Conservation (phyloP, 1,140 invertebrate species). For the Zophobas atratus region DNA sequence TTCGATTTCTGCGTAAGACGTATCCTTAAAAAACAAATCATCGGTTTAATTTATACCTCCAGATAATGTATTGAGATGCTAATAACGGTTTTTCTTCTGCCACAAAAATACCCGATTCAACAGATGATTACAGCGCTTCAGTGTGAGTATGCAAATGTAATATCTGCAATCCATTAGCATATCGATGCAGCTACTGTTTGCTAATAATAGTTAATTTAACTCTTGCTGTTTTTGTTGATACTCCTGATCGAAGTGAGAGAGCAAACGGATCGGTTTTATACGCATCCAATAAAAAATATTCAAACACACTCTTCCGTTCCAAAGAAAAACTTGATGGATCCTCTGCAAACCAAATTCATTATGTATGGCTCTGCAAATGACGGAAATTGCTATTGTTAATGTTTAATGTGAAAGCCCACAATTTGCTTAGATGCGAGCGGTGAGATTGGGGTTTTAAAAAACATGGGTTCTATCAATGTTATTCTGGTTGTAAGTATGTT, state of each 20-base stretch:
- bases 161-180: constrained; percentile 16
- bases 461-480: background rate
- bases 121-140: background rate
- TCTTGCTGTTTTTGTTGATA: too few relatives aligned
- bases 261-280: background rate
- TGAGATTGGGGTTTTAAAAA: constrained; percentile 15
- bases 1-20: too few relatives aligned
- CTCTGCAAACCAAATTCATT: constrained; percentile 26
- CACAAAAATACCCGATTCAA: too few relatives aligned
- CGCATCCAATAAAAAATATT: background rate
- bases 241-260: background rate
- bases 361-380: constrained; percentile 38
- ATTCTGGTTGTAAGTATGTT: background rate
- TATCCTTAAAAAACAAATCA: too few relatives aligned
- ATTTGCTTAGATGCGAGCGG: constrained; percentile 27
- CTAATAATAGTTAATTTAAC: constrained; percentile 8
- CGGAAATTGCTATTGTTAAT: constrained; percentile 40
- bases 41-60: too few relatives aligned
- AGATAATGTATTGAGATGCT: too few relatives aligned
- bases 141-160: constrained; percentile 42
- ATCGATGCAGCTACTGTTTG: constrained; percentile 12
- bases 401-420: constrained; percentile 24
- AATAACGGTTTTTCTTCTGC: too few relatives aligned
- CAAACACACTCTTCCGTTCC: background rate
- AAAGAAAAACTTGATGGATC: constrained; percentile 36